phyloP scores from a whole-genome alignment of 2,797 vertebrate genomes.

The Eremophila alpestris region DNA sequence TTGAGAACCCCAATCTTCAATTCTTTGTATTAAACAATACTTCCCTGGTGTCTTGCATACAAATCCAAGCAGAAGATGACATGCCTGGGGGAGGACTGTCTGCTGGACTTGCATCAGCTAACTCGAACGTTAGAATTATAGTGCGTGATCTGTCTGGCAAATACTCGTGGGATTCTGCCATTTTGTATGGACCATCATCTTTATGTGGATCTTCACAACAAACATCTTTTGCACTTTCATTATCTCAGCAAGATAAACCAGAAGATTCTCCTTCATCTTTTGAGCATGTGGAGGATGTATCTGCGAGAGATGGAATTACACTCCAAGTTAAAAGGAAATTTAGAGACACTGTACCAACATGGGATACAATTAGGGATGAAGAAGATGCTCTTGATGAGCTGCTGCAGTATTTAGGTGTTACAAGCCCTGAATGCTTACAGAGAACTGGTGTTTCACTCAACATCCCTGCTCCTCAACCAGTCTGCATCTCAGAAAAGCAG shows the following conservation, averaged over 20 bases:
- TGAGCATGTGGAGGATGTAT: constrained; percentile 66
- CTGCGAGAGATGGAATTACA: constrained; percentile 80
- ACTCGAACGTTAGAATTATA: constrained; percentile 91
- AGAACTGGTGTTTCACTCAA: constrained; percentile 93
- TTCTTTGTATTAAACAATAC: constrained; percentile 95
- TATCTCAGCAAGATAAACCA: constrained; percentile 76
- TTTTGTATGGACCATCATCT: constrained; percentile 91
- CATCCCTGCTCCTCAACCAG: constrained; percentile 90
- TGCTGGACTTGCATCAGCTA: constrained; percentile 90
- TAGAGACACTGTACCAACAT: constrained; percentile 90
- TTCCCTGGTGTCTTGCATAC: constrained; percentile 90
- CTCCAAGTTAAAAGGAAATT: constrained; percentile 86
- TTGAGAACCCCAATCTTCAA: constrained; percentile 96
- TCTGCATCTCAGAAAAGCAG: constrained; percentile 96
- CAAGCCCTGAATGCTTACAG: constrained; percentile 96
- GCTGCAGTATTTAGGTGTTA: constrained; percentile 93
- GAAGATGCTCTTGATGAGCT: constrained; percentile 95
- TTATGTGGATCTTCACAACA: constrained; percentile 75
- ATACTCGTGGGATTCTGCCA: constrained; percentile 96
- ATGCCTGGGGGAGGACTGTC: constrained; percentile 93
- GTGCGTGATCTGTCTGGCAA: constrained; percentile 96
- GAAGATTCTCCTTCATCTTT: constrained; percentile 74
- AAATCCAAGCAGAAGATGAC: constrained; percentile 92
- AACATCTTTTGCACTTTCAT: constrained; percentile 72
- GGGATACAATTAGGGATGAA: constrained; percentile 91